Evolutionary conservation across 2,888 invertebrate genomes (phyloP).

Genomic region (Antheraea assamensis): DNA sequence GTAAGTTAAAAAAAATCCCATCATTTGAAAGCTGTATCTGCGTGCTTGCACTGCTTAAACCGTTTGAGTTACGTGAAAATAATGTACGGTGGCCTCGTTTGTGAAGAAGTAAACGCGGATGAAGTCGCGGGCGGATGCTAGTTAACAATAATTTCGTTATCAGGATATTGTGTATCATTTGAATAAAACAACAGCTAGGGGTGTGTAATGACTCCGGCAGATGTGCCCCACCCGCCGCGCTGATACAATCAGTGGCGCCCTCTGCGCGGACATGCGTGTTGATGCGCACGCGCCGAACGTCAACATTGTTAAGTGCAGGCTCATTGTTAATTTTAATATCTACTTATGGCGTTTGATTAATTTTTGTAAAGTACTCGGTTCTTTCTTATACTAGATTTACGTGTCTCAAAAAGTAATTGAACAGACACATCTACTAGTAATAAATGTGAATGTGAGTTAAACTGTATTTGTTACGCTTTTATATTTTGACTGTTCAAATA

Average conservation of each 20-base stretch:
- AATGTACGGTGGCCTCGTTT: no score
- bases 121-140: conserved; percentile 28
- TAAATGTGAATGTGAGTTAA: no score
- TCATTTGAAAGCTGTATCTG: no score
- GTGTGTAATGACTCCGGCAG: conserved; percentile 49
- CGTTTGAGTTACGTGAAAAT: no score
- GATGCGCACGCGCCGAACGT: conserved; percentile 49
- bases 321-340: not conserved
- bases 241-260: conserved; percentile 47
- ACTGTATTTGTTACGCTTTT: no score
- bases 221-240: conserved; percentile 47
- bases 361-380: not conserved
- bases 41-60: no score
- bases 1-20: no score
- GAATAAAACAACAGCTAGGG: conserved; percentile 42
- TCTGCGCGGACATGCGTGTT: conserved; percentile 31
- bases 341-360: not conserved
- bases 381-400: not conserved
- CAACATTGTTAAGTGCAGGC: conserved; percentile 44
- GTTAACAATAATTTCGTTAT: conserved; percentile 53
- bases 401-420: no score
- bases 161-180: conserved; percentile 33
- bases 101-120: conserved; percentile 16
- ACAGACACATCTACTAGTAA: no score
- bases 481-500: no score